Evolutionary conservation across 1,140 invertebrate species (phyloP).

Genomic region (Listronotus oregonensis): DNA sequence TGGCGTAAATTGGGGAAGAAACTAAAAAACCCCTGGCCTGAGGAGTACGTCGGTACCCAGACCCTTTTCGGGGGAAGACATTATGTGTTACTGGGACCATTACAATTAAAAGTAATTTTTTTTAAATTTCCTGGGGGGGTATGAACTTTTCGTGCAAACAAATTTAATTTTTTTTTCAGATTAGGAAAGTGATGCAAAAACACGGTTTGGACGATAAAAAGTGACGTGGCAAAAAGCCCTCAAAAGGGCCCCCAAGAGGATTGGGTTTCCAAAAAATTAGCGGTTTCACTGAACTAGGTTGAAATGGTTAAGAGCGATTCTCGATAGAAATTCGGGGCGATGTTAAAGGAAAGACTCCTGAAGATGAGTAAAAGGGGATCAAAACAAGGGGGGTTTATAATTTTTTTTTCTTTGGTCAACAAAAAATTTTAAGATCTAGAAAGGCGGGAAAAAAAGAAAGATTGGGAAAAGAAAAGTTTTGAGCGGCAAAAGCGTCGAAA

Average conservation of each 20-base stretch:
- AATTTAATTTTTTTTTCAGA: slow-evolving; percentile 44
- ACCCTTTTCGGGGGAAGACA: slow-evolving; percentile 94
- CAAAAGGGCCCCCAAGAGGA: slow-evolving; percentile 93
- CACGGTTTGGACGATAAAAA: slow-evolving; percentile 83
- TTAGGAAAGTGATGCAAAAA: slow-evolving; percentile 73
- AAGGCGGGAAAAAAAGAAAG: slow-evolving; percentile 94
- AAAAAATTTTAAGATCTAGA: slow-evolving; percentile 97
- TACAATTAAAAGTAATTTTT: slow-evolving; percentile 60
- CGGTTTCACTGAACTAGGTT: slow-evolving; percentile 90
- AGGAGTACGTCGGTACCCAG: slow-evolving; percentile 94
- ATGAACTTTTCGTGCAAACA: no score
- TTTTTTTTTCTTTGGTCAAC: slow-evolving; percentile 62
- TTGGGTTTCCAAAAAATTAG: slow-evolving; percentile 91
- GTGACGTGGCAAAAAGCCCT: slow-evolving; percentile 88
- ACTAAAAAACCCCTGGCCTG: slow-evolving; percentile 88
- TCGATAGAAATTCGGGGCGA: slow-evolving; percentile 90
- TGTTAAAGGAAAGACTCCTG: slow-evolving; percentile 66
- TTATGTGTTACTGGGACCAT: slow-evolving; percentile 77
- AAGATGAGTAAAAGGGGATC: no score
- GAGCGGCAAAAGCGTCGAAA: slow-evolving; percentile 94
- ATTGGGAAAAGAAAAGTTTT: slow-evolving; percentile 88
- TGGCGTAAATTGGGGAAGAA: slow-evolving; percentile 97
- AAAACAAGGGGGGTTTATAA: no score
- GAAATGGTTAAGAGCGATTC: slow-evolving; percentile 88
- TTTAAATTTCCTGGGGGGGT: no score